A percentile compares a stretch with the other conserved stretches of the same genome.
Conservation (phyloP, 2,888 invertebrate genomes). For the Drosophila bunnanda region DNA sequence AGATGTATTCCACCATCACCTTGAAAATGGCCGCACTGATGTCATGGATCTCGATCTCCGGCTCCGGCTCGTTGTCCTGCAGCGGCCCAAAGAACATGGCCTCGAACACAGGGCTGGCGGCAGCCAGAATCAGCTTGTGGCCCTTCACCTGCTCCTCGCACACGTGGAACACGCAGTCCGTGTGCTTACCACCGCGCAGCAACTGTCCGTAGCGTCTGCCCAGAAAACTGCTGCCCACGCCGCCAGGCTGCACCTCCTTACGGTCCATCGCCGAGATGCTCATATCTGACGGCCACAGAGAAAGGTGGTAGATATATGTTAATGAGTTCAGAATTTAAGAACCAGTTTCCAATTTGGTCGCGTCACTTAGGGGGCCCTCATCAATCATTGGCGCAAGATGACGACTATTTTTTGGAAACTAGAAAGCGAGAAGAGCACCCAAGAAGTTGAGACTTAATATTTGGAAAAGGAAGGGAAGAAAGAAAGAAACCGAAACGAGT, state of each 20-base stretch:
- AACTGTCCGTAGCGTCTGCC: slow-evolving; percentile 81
- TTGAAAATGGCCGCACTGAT: slow-evolving; percentile 84
- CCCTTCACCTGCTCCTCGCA: slow-evolving; percentile 87
- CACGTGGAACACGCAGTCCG: slow-evolving; percentile 83
- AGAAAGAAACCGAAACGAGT: slow-evolving; percentile 24
- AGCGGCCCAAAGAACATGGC: slow-evolving; percentile 93
- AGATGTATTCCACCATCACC: slow-evolving; percentile 83
- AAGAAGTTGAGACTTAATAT: not conserved
- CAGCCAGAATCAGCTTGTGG: slow-evolving; percentile 92
- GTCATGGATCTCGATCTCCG: slow-evolving; percentile 85
- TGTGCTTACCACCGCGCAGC: slow-evolving; percentile 79
- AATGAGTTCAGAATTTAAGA: slow-evolving; percentile 5
- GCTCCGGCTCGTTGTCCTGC: slow-evolving; percentile 84
- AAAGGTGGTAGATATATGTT: slow-evolving; percentile 31
- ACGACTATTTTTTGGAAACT: slow-evolving; percentile 28
- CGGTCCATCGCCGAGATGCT: slow-evolving; percentile 55
- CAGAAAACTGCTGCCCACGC: slow-evolving; percentile 55
- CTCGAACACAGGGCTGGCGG: slow-evolving; percentile 95
- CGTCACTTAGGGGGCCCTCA: not conserved
- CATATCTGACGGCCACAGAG: slow-evolving; percentile 49
- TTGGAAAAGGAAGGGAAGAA: not conserved
- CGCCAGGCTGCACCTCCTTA: slow-evolving; percentile 56
- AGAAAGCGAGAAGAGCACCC: slow-evolving; percentile 28
- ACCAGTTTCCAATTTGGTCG: slow-evolving; percentile 31
- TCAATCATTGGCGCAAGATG: slow-evolving; percentile 20